Percentiles rank a stretch among this genome's conserved stretches.
These are phyloP conservation scores for Dasyprocta punctata DNA, from an alignment of 2,113 vertebrate genomes.

Conservation along the genomic window DNA sequence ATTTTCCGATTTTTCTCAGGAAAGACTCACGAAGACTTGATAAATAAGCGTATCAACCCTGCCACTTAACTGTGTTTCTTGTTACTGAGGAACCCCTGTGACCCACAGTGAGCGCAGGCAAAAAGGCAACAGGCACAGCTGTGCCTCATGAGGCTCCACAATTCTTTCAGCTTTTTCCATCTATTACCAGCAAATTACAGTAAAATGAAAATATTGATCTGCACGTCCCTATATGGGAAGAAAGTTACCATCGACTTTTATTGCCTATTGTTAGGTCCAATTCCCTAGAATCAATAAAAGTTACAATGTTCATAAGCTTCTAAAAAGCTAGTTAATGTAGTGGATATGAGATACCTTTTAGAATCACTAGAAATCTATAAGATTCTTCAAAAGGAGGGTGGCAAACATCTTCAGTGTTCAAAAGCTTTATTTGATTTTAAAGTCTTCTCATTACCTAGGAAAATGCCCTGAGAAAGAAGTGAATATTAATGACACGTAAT, in stretches of 20 bases:
- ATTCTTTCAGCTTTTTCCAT: slow-evolving; percentile 70
- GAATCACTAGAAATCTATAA: slow-evolving; percentile 66
- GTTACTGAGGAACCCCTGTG: slow-evolving; percentile 45
- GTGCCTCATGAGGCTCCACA: slow-evolving; percentile 44
- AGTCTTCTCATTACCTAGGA: slow-evolving; percentile 56
- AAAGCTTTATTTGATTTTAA: slow-evolving; percentile 65
- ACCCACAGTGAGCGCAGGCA: slow-evolving; percentile 57
- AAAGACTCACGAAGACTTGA: neutral
- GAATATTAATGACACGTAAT: neutral
- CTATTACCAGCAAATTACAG: slow-evolving; percentile 77
- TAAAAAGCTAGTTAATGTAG: slow-evolving; percentile 72
- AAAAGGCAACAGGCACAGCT: slow-evolving; percentile 65
- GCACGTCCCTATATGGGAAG: slow-evolving; percentile 39
- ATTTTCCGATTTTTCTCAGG: neutral
- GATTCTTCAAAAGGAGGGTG: slow-evolving; percentile 60
- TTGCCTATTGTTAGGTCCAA: slow-evolving; percentile 69
- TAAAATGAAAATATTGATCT: slow-evolving; percentile 81
- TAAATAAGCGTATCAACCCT: neutral
- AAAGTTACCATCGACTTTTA: slow-evolving; percentile 79
- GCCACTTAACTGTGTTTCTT: slow-evolving; percentile 67
- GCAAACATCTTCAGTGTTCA: slow-evolving; percentile 49
- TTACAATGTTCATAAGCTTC: slow-evolving; percentile 77
- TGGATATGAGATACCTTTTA: slow-evolving; percentile 68
- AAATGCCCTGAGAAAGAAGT: slow-evolving; percentile 59
- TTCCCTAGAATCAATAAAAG: slow-evolving; percentile 80